Percentiles rank a stretch among this genome's conserved stretches.
These are phyloP conservation scores for Symphodus melops DNA, from an alignment of 2,113 vertebrate genomes.

Conservation along the genomic window DNA sequence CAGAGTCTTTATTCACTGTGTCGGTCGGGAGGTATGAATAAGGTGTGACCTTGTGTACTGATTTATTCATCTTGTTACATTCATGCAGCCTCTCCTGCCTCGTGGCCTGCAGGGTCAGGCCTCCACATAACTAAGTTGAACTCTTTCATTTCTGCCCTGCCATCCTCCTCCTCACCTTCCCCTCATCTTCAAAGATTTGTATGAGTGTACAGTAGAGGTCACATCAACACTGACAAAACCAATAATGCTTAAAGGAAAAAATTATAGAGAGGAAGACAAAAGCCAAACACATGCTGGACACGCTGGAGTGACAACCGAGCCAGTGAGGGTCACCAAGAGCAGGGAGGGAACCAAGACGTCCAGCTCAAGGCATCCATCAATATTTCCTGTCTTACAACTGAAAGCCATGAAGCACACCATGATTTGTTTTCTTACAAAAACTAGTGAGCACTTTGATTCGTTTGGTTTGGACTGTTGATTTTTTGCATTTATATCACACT, in stretches of 20 bases:
- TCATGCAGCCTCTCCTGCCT: constrained; percentile 36
- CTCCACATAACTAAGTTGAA: constrained; percentile 35
- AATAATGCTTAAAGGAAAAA: constrained; percentile 48
- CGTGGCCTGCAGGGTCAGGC: constrained; percentile 42
- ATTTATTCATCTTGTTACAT: constrained; percentile 33
- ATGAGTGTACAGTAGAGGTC: constrained; percentile 38
- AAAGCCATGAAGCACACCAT: constrained; percentile 85
- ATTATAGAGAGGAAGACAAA: constrained; percentile 50
- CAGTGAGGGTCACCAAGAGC: constrained; percentile 44
- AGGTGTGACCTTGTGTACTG: constrained; percentile 21
- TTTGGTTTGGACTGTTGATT: constrained; percentile 65
- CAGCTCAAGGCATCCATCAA: constrained; percentile 52
- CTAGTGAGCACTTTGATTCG: constrained; percentile 75
- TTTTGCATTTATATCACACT: constrained; percentile 70
- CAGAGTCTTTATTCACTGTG: constrained; percentile 16
- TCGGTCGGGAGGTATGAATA: constrained; percentile 32
- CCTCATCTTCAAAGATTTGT: constrained; percentile 48
- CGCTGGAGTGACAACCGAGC: constrained; percentile 60
- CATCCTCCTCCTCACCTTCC: constrained; percentile 36
- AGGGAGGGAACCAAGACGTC: constrained; percentile 28
- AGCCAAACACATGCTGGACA: constrained; percentile 51
- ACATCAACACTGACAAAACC: constrained; percentile 35
- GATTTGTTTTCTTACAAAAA: constrained; percentile 80
- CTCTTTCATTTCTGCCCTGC: constrained; percentile 29
- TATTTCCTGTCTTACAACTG: constrained; percentile 80